A percentile compares a stretch with the other conserved stretches of the same genome.
Conservation (phyloP, 2,113 vertebrate genomes). For the Prolemur simus region DNA sequence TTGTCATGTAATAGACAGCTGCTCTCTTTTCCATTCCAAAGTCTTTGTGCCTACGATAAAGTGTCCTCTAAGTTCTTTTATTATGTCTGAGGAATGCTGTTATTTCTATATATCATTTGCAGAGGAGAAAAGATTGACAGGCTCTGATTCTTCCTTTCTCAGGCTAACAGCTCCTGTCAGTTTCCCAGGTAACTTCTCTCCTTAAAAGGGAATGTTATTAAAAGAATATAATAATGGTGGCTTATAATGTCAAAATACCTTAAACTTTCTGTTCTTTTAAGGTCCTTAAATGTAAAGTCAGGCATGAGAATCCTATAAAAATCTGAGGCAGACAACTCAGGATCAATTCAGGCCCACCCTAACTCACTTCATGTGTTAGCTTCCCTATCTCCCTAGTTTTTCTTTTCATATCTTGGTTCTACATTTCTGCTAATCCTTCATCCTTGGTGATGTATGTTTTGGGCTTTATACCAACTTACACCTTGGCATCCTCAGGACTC, state of each 20-base stretch:
- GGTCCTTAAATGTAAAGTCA: constrained; percentile 37
- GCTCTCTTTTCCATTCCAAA: not conserved
- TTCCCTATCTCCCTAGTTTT: not conserved
- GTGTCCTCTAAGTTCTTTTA: constrained; percentile 10
- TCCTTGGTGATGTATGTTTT: constrained; percentile 28
- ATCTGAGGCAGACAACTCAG: not conserved
- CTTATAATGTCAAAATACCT: constrained; percentile 61
- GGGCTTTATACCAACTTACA: not conserved
- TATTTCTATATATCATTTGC: constrained; percentile 65
- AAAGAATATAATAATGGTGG: constrained; percentile 54
- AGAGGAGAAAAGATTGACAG: constrained; percentile 56
- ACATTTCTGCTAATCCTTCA: constrained; percentile 23
- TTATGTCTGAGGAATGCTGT: constrained; percentile 46
- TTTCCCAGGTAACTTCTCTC: constrained; percentile 66
- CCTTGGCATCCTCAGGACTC: constrained; percentile 37
- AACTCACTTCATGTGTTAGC: not conserved
- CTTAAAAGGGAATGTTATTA: constrained; percentile 64
- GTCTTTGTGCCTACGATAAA: not conserved
- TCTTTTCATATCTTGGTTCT: constrained; percentile 24
- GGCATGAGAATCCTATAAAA: constrained; percentile 38
- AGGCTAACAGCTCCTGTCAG: constrained; percentile 45
- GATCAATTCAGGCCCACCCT: not conserved
- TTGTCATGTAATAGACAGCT: not conserved
- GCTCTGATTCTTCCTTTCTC: constrained; percentile 36
- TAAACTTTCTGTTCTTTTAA: constrained; percentile 54